Base-by-base conservation (phyloP, 1,140 invertebrate species). In the Neodiprion virginianus region DNA sequence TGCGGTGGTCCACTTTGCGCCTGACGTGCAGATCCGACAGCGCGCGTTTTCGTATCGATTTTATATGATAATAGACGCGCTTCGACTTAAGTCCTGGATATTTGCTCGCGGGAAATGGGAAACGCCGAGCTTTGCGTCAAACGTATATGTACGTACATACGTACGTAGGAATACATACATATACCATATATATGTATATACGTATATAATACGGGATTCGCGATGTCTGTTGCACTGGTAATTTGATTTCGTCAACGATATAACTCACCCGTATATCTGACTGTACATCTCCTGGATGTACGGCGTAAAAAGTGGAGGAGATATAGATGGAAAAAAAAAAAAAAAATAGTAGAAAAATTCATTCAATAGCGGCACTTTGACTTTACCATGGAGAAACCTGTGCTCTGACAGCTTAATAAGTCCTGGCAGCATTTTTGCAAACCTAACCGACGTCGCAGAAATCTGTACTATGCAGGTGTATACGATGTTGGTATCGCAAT, bases 101-200 rank as follows among this genome's bases (percentile, higher is more conserved):
- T 61, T 61, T 61, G 53, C 53, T 61, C 53, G 7, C 53, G 53
- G 53, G 53, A 61, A 61, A 61, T 61, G 53, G 53, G n/a, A 61
- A 61, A 61, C 53, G 53, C 53, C 53, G 53, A 61, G 53, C 53
- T 61, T 61, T 61, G n/a, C 53, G 11, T 61, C 53, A 40, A 40
- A 40, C 28, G 28, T 40, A 40, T 40, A 40, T 40, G 2, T 5
- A 40, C 28, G 5, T 40, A 40, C 28, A 5, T 40, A 40, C 5
- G 5, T 40, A 40, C 5, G 17, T 21, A 21, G 0, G 17, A 21
- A 21, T 21, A 21, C 17, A 21, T 21, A 21, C 17, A 21, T 21
- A 21, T 21, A 21, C 17, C 17, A 21, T 21, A 21, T 21, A 21
- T 21, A 21, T 21, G 0, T 21, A 21, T 11, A 11, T 11, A 61